Evolutionary conservation across 2,888 invertebrate species (phyloP).

Genomic region (Nemapogon koenigi): DNA sequence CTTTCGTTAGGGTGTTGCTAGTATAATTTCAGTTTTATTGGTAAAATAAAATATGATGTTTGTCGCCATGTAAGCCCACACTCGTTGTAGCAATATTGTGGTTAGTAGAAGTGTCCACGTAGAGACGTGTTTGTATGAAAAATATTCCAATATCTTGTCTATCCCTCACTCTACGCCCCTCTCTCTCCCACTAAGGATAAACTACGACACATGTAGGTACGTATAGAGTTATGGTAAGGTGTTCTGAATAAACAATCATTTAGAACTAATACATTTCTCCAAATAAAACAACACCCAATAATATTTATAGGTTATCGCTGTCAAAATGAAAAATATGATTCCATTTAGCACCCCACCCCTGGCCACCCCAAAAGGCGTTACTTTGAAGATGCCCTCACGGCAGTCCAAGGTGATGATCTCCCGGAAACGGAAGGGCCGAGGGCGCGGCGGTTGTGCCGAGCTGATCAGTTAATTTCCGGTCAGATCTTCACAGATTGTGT

Average conservation of each 20-base stretch:
- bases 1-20: not conserved
- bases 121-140: constrained; percentile 64
- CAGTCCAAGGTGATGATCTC: constrained; percentile 48
- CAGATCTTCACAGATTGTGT: constrained; percentile 40
- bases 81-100: constrained; percentile 49
- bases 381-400: too few species aligned
- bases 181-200: constrained; percentile 14
- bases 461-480: constrained; percentile 53
- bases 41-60: too few species aligned
- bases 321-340: too few species aligned
- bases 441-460: constrained; percentile 4
- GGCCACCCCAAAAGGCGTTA: too few species aligned
- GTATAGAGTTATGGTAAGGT: too few species aligned
- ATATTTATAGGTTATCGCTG: too few species aligned
- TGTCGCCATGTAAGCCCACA: constrained; percentile 32
- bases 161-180: constrained; percentile 19
- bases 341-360: too few species aligned
- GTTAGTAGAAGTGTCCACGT: constrained; percentile 61
- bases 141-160: constrained; percentile 59
- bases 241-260: too few species aligned
- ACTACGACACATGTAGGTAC: too few species aligned
- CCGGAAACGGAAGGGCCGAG: constrained; percentile 28
- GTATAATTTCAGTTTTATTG: too few species aligned
- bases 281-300: too few species aligned
- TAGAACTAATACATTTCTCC: too few species aligned